phyloP scores from a whole-genome alignment of 2,113 vertebrate genomes.

The Malurus elegans region DNA sequence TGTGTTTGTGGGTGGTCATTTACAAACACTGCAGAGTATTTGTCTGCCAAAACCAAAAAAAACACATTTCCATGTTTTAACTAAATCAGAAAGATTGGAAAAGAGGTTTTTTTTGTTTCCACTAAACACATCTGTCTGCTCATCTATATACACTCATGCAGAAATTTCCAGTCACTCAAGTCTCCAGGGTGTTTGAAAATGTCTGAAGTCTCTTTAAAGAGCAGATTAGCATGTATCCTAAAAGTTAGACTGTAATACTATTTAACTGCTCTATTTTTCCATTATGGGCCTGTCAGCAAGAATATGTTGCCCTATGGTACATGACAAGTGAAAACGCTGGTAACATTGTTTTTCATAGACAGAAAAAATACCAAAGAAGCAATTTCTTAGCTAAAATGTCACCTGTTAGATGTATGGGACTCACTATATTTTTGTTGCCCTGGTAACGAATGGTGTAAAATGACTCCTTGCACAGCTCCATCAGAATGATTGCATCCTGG shows the following conservation, averaged over 20 bases:
- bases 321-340: slow-evolving; percentile 84
- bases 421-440: slow-evolving; percentile 84
- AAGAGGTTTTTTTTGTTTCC: neutral
- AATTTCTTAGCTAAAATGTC: slow-evolving; percentile 88
- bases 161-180: slow-evolving; percentile 64
- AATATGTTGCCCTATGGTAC: slow-evolving; percentile 82
- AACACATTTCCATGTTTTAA: neutral
- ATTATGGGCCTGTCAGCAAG: slow-evolving; percentile 82
- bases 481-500: slow-evolving; percentile 88
- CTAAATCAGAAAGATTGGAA: slow-evolving; percentile 33
- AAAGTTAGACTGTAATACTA: slow-evolving; percentile 80
- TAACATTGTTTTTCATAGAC: slow-evolving; percentile 85
- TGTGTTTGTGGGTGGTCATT: slow-evolving; percentile 7
- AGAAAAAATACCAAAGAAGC: slow-evolving; percentile 83
- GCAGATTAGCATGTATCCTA: slow-evolving; percentile 82
- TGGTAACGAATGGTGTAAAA: slow-evolving; percentile 86
- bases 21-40: neutral
- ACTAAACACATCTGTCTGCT: slow-evolving; percentile 54
- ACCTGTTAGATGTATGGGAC: slow-evolving; percentile 84
- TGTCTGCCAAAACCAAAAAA: neutral
- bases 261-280: slow-evolving; percentile 83
- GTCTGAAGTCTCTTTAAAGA: slow-evolving; percentile 77
- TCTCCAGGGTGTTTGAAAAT: slow-evolving; percentile 75
- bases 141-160: slow-evolving; percentile 39
- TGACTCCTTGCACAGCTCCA: slow-evolving; percentile 83